A percentile compares a stretch with the other conserved stretches of the same genome.
phyloP scores from a whole-genome alignment of 2,113 vertebrate species.

The Cyprinus carpio region DNA sequence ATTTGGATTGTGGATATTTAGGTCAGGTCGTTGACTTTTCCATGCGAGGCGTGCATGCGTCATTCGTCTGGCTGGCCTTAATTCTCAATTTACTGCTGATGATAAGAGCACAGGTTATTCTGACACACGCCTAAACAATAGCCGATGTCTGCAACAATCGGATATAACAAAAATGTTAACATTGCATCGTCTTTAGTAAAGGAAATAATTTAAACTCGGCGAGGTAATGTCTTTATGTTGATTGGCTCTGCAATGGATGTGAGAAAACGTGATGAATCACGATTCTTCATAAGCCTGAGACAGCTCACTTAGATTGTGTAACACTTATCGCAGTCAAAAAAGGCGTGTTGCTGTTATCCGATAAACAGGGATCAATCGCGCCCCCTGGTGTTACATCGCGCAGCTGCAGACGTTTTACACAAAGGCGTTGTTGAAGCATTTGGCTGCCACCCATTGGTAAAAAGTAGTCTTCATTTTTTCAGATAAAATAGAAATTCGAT shows the following conservation, averaged over 20 bases:
- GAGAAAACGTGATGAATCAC: conserved; percentile 23
- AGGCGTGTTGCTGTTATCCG: background rate
- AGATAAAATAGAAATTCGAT: background rate
- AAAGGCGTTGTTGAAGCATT: background rate
- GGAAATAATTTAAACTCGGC: background rate
- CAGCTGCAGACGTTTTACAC: background rate
- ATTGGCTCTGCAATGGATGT: background rate
- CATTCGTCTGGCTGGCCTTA: conserved; percentile 33
- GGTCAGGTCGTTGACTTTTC: conserved; percentile 41
- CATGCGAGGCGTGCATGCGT: conserved; percentile 32
- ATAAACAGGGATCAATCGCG: background rate
- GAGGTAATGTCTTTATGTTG: conserved; percentile 1
- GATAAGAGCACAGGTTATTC: conserved; percentile 16
- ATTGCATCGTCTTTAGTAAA: background rate
- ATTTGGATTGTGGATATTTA: conserved; percentile 37
- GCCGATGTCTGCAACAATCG: background rate
- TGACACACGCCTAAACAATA: background rate
- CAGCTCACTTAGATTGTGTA: conserved; percentile 18
- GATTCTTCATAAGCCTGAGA: conserved; percentile 13
- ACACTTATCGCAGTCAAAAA: conserved; percentile 2
- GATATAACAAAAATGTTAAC: background rate
- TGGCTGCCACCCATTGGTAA: conserved; percentile 18
- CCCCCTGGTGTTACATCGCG: background rate
- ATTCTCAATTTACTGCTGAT: conserved; percentile 30
- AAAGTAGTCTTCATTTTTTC: background rate